Conservation (phyloP, 2,113 vertebrate species). For the Microtus oregoni region DNA sequence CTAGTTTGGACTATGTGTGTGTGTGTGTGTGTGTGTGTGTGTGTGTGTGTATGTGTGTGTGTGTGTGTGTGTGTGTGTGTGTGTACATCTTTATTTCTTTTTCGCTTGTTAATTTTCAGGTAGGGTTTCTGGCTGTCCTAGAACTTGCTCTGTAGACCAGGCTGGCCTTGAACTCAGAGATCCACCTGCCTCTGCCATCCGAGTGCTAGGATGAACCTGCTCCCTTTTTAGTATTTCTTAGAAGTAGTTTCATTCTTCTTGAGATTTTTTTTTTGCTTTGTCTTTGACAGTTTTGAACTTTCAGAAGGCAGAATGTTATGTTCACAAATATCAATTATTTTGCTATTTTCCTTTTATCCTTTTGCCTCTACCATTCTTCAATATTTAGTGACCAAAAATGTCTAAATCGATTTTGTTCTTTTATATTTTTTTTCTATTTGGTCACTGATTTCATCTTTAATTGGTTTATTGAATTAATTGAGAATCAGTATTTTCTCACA, state of each 20-base stretch:
- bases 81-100: no score
- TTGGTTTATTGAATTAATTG: background rate
- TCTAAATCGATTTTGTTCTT: background rate
- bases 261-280: background rate
- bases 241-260: background rate
- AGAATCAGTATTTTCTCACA: background rate
- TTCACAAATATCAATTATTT: background rate
- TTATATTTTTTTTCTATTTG: background rate
- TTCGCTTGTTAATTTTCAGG: background rate
- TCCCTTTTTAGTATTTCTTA: background rate
- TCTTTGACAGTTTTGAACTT: background rate
- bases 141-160: background rate
- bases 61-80: accelerated
- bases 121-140: background rate
- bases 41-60: background rate
- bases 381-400: background rate
- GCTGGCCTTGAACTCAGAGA: background rate
- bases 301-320: background rate
- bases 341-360: background rate
- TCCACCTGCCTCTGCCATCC: background rate
- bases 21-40: accelerated
- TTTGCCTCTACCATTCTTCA: background rate
- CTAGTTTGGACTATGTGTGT: background rate
- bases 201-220: background rate
- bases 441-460: background rate